Evolutionary conservation across 2,888 invertebrate species (phyloP).

Genomic region (Parnassius glacialis): DNA sequence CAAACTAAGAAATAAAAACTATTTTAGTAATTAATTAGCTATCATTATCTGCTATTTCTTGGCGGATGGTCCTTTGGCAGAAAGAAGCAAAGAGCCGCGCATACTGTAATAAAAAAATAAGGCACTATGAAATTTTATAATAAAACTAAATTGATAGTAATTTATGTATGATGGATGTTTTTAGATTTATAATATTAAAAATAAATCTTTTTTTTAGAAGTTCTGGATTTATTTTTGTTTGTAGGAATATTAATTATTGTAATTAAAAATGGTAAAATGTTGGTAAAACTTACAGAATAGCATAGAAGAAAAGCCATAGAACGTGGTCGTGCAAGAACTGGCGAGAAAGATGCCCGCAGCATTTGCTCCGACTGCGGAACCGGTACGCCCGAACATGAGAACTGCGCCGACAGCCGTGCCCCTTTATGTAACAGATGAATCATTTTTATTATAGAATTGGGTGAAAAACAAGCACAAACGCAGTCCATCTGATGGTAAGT

Average conservation of each 20-base stretch:
- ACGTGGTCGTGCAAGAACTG: conserved; percentile 79
- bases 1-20: no score
- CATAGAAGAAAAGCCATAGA: conserved; percentile 78
- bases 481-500: no score
- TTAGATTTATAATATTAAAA: no score
- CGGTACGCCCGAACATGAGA: conserved; percentile 82
- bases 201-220: neutral
- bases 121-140: no score
- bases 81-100: conserved; percentile 55
- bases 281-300: conserved; percentile 64
- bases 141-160: no score
- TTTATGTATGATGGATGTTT: no score
- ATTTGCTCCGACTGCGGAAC: conserved; percentile 83
- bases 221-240: neutral
- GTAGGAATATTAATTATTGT: neutral
- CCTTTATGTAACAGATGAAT: conserved; percentile 43
- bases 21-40: no score
- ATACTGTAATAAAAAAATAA: conserved; percentile 44
- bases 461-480: no score
- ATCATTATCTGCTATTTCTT: conserved; percentile 5
- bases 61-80: conserved; percentile 44
- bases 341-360: conserved; percentile 82
- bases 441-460: no score
- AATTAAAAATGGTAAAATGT: neutral
- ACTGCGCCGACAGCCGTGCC: conserved; percentile 84